Conservation (phyloP, 2,888 invertebrate species). For the Nemapogon koenigi region DNA sequence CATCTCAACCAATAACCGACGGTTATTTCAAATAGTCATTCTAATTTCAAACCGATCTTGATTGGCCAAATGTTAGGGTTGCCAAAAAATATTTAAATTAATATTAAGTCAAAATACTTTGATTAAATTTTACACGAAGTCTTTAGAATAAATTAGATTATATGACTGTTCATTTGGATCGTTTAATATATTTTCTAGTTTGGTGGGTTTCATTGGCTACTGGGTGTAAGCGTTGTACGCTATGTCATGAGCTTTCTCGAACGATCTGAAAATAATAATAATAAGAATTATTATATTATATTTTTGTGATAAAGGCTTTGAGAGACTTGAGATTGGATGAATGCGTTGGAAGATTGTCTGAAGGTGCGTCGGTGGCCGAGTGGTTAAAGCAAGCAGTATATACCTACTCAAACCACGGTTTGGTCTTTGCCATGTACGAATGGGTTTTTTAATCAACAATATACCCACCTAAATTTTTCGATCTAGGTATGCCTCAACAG, state of each 20-base stretch:
- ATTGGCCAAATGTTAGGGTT: constrained; percentile 6
- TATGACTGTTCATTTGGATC: neutral
- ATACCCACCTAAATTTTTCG: too few species aligned
- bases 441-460: too few species aligned
- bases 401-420: too few species aligned
- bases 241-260: constrained; percentile 60
- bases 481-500: too few species aligned
- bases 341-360: too few species aligned
- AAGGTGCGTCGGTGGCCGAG: too few species aligned
- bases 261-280: constrained; percentile 38
- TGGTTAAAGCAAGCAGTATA: too few species aligned
- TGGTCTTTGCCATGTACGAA: too few species aligned
- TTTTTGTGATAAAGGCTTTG: too few species aligned
- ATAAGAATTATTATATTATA: too few species aligned
- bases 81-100: neutral
- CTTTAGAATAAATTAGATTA: neutral
- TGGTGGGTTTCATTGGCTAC: constrained; percentile 36
- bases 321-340: too few species aligned
- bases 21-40: too few species aligned
- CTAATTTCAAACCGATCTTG: neutral
- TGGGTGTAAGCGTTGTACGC: constrained; percentile 67
- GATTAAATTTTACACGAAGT: constrained; percentile 3
- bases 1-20: constrained; percentile 1
- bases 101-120: constrained; percentile 2
- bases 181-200: constrained; percentile 16